These are phyloP conservation scores for Chrysoperla carnea DNA, from an alignment of 1,140 invertebrate species.

Conservation along the genomic window DNA sequence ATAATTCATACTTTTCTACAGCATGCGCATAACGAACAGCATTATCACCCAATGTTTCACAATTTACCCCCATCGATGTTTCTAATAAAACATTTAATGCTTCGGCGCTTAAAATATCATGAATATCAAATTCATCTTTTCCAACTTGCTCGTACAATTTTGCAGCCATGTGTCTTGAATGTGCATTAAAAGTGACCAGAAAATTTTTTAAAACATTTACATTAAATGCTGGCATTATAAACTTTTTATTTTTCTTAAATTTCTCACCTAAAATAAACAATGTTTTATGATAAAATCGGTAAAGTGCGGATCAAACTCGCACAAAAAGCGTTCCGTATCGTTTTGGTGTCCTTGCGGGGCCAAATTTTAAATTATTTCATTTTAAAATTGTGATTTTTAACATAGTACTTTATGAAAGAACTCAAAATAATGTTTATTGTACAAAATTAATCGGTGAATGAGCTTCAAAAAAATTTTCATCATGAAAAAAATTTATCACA, in stretches of 20 bases:
- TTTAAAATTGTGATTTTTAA: no score
- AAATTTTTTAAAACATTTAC: constrained; percentile 82
- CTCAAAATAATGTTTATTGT: no score
- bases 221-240: constrained; percentile 88
- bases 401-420: no score
- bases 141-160: constrained; percentile 43
- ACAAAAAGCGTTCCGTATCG: no score
- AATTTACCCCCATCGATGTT: constrained; percentile 54
- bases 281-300: no score
- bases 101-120: constrained; percentile 64
- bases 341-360: no score
- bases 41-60: constrained; percentile 36
- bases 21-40: constrained; percentile 53
- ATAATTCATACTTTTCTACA: constrained; percentile 30
- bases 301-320: no score
- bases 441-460: no score
- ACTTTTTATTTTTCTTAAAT: constrained; percentile 67
- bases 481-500: no score
- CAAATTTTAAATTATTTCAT: no score
- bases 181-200: constrained; percentile 69
- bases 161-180: constrained; percentile 48
- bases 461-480: no score
- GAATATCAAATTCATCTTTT: constrained; percentile 54
- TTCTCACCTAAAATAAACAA: constrained; percentile 51
- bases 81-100: constrained; percentile 77